A percentile compares a stretch with the other conserved stretches of the same genome.
Conservation (phyloP, 2,888 invertebrate genomes). For the Tachystola acroxantha region DNA sequence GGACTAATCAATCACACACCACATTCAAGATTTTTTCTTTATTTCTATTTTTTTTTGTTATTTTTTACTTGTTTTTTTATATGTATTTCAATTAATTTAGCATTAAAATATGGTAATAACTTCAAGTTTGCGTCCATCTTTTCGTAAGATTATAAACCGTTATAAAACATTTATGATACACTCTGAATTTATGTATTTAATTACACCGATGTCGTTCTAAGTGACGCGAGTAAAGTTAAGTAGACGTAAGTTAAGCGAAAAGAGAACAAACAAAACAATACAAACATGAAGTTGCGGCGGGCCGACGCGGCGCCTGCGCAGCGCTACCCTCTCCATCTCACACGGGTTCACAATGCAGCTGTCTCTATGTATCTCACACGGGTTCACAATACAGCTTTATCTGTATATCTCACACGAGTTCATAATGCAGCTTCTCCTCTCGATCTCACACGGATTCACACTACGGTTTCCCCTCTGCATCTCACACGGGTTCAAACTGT, state of each 20-base stretch:
- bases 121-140: conserved; percentile 69
- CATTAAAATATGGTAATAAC: conserved; percentile 76
- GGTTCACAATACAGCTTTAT: no score
- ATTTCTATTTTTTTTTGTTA: conserved; percentile 73
- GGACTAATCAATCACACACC: conserved; percentile 73
- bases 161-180: conserved; percentile 41
- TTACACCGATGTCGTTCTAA: conserved; percentile 45
- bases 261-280: conserved; percentile 73
- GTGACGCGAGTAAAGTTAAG: conserved; percentile 46
- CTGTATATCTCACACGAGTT: no score
- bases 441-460: no score
- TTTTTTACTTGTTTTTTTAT: conserved; percentile 49
- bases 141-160: conserved; percentile 51
- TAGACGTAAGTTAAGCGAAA: conserved; percentile 63
- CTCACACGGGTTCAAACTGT: no score
- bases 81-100: conserved; percentile 73
- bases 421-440: no score
- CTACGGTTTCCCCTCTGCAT: no score
- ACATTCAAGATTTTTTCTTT: conserved; percentile 72
- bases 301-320: conserved; percentile 28
- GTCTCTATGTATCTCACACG: background rate
- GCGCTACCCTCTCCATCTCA: conserved; percentile 3
- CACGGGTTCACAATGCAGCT: no score
- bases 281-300: conserved; percentile 62
- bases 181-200: conserved; percentile 43